Percentiles rank a stretch among this genome's conserved stretches.
These are phyloP conservation scores for Oxytorus armatus DNA, from an alignment of 2,888 invertebrate species.

Conservation along the genomic window DNA sequence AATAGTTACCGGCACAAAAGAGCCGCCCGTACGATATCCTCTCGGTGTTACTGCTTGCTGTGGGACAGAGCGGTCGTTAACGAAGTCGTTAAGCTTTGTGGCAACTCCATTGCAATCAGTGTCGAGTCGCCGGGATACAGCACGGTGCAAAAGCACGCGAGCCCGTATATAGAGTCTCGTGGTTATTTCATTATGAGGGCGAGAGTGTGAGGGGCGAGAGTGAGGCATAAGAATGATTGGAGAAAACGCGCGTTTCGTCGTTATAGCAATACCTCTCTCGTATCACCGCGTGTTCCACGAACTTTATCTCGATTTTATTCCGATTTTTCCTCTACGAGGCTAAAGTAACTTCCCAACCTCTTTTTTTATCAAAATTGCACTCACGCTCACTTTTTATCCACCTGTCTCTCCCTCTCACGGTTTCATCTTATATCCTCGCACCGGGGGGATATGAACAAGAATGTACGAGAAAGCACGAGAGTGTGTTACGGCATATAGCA, in stretches of 20 bases:
- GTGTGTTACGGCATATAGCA: neutral
- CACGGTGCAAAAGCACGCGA: conserved; percentile 51
- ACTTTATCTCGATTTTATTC: no score
- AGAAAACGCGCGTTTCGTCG: conserved; percentile 65
- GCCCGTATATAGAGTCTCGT: conserved; percentile 58
- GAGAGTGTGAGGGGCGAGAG: conserved; percentile 31
- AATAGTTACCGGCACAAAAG: conserved; percentile 48
- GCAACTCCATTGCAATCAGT: conserved; percentile 72
- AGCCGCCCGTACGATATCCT: conserved; percentile 59
- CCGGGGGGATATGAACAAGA: neutral
- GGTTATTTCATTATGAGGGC: conserved; percentile 72
- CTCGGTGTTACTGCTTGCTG: conserved; percentile 38
- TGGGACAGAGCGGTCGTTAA: conserved; percentile 69
- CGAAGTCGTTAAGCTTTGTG: conserved; percentile 72
- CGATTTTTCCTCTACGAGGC: neutral
- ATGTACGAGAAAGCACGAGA: neutral
- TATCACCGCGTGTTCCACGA: no score
- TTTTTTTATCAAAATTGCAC: neutral
- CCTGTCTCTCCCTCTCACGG: no score
- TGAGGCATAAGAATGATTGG: conserved; percentile 70
- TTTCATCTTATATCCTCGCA: no score
- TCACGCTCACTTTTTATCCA: neutral
- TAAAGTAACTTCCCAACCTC: neutral
- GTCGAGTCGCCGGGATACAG: conserved; percentile 65
- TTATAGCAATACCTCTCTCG: no score